phyloP scores from a whole-genome alignment of 2,888 invertebrate species.

The Pristionchus entomophagus region DNA sequence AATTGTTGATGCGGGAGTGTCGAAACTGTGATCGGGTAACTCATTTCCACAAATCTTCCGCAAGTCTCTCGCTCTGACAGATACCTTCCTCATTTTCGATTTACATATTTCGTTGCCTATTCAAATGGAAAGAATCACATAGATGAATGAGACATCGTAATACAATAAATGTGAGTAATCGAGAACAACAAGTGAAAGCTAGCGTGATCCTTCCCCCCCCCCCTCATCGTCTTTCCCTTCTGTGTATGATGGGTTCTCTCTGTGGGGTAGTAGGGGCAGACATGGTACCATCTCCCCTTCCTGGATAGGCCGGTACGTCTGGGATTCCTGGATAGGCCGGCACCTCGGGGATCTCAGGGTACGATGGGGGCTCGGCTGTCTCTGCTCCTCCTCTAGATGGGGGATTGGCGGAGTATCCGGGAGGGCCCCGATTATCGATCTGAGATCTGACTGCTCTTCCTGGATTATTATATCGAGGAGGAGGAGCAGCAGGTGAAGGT shows the following conservation, averaged over 20 bases:
- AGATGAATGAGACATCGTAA: too few species aligned
- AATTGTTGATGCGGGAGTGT: too few species aligned
- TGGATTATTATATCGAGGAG: background rate
- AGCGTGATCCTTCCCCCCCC: background rate
- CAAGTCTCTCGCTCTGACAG: slow-evolving; percentile 60
- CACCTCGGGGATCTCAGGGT: too few species aligned
- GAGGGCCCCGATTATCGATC: background rate
- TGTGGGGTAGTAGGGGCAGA: too few species aligned
- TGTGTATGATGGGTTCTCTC: background rate
- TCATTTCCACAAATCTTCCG: too few species aligned
- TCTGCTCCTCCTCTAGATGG: slow-evolving; percentile 16
- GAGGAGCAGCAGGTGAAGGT: background rate
- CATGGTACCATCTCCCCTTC: slow-evolving; percentile 33
- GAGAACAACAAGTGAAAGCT: background rate
- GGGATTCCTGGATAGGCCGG: background rate
- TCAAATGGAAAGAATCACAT: background rate
- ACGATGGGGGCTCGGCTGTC: slow-evolving; percentile 9
- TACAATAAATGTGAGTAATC: background rate
- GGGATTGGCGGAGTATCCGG: background rate
- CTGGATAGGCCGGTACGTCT: background rate
- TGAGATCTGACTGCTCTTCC: background rate
- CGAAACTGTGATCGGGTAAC: too few species aligned
- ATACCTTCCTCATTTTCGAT: slow-evolving; percentile 63
- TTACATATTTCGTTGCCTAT: slow-evolving; percentile 42
- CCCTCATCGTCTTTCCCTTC: background rate